Evolutionary conservation across 2,888 invertebrate species (phyloP).

Genomic region (Drosophila mimetica): DNA sequence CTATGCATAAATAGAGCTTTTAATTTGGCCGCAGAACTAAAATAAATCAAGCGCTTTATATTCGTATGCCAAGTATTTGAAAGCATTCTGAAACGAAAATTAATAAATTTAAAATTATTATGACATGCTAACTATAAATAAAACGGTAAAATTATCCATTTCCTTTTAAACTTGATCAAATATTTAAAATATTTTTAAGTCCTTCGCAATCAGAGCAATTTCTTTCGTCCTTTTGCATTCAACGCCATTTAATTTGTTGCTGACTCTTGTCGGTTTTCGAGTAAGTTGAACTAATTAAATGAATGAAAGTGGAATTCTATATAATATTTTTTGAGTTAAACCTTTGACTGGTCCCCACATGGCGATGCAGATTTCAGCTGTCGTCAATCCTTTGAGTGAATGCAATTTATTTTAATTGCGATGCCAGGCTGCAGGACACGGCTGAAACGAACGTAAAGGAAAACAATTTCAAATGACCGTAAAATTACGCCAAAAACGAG

Average conservation of each 20-base stretch:
- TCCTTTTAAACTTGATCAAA: neutral
- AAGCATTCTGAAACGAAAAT: too few species aligned
- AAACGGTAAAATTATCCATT: neutral
- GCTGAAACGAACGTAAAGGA: constrained; percentile 40
- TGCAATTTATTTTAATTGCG: constrained; percentile 75
- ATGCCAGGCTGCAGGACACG: constrained; percentile 14
- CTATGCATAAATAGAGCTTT: neutral
- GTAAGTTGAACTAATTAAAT: neutral
- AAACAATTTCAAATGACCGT: constrained; percentile 42
- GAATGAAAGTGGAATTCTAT: neutral
- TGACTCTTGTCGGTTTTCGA: neutral
- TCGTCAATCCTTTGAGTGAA: constrained; percentile 49
- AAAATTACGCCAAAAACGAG: constrained; percentile 36
- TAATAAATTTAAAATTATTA: too few species aligned
- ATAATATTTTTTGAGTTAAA: neutral
- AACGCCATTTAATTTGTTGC: neutral
- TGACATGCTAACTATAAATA: neutral
- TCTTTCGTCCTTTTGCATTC: neutral
- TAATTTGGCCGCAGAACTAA: neutral
- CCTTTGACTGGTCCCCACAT: constrained; percentile 20
- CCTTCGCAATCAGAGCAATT: neutral
- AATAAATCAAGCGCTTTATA: neutral
- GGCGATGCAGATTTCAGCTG: constrained; percentile 11
- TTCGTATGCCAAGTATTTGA: neutral
- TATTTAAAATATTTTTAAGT: neutral